These are phyloP conservation scores for Osedax frankpressi DNA, from an alignment of 2,888 invertebrate genomes.

Conservation along the genomic window DNA sequence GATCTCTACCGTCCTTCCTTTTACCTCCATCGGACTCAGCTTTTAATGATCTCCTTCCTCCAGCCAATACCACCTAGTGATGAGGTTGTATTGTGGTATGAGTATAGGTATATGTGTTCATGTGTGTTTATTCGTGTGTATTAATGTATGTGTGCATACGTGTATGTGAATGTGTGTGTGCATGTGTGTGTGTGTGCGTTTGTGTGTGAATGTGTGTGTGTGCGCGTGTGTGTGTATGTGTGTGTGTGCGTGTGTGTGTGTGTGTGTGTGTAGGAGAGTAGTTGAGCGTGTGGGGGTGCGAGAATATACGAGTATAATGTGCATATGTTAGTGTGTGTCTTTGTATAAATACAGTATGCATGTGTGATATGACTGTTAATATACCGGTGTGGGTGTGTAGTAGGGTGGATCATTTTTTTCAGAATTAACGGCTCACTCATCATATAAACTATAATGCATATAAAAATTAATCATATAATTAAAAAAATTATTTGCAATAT, in stretches of 20 bases:
- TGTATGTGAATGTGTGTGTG: background rate
- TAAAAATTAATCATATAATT: no score
- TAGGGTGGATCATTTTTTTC: no score
- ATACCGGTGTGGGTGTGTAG: no score
- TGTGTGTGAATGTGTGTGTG: background rate
- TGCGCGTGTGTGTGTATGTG: background rate
- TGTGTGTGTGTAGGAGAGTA: background rate
- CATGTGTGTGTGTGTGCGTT: background rate
- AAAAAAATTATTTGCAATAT: no score
- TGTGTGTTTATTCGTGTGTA: background rate
- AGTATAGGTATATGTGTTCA: no score
- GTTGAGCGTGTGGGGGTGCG: background rate
- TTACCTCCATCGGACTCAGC: slow-evolving; percentile 11
- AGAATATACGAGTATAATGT: background rate
- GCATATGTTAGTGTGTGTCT: background rate
- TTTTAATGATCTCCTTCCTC: slow-evolving; percentile 24
- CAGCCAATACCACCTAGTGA: slow-evolving; percentile 27
- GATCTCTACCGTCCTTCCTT: background rate
- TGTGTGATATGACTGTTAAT: no score
- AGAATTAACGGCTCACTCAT: no score
- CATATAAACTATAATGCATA: no score
- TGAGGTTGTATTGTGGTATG: no score
- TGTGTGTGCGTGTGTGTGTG: no score
- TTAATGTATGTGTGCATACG: background rate
- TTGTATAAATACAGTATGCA: no score